Conservation (phyloP, 1,140 invertebrate species). For the Luehdorfia chinensis region DNA sequence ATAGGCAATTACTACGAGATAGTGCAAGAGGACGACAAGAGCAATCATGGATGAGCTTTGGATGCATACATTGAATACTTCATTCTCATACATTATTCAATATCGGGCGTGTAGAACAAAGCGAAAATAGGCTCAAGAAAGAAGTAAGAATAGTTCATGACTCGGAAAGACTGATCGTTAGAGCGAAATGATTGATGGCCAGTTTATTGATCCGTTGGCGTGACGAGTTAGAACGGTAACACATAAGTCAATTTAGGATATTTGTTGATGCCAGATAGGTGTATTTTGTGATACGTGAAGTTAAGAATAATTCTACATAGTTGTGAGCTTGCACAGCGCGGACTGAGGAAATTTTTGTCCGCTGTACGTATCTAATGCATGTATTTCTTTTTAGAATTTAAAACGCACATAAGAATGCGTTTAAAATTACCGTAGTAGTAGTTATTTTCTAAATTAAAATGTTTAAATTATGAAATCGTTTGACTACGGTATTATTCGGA, state of each 20-base stretch:
- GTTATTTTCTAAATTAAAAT: not conserved
- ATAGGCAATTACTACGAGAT: constrained; percentile 84
- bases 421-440: not conserved
- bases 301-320: not conserved
- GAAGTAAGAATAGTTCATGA: constrained; percentile 37
- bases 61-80: constrained; percentile 24
- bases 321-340: not conserved
- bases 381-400: not conserved
- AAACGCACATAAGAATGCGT: constrained; percentile 7
- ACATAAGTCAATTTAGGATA: constrained; percentile 30
- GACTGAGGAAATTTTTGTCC: not conserved
- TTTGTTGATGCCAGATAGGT: constrained; percentile 24
- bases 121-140: constrained; percentile 24
- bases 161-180: constrained; percentile 49
- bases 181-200: constrained; percentile 32
- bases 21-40: constrained; percentile 76
- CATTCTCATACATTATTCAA: constrained; percentile 27
- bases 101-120: constrained; percentile 16
- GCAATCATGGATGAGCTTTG: constrained; percentile 46
- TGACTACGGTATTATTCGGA: too few species aligned
- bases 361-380: too few species aligned
- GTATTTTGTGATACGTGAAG: constrained; percentile 27
- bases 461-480: too few species aligned
- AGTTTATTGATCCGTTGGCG: constrained; percentile 33
- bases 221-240: not conserved